Percentiles rank a stretch among this genome's conserved stretches.
phyloP scores from a whole-genome alignment of 2,113 vertebrate genomes.

The Centropus unirufus region DNA sequence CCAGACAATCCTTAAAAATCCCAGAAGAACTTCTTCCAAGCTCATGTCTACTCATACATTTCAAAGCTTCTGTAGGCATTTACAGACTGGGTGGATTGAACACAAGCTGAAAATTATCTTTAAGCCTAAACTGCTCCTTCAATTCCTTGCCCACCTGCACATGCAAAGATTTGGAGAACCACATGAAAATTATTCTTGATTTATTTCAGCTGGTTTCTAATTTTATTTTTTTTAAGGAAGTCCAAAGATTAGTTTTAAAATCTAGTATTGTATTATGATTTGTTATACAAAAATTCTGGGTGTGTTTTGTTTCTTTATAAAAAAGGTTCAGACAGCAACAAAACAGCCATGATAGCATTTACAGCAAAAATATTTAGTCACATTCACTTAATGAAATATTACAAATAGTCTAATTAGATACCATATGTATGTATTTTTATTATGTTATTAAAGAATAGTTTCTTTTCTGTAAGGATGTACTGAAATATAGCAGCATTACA shows the following conservation, averaged over 20 bases:
- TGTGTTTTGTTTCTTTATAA: not conserved
- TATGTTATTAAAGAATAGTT: accelerated
- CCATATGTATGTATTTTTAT: not conserved
- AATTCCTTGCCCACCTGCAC: not conserved
- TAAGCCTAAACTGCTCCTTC: not conserved
- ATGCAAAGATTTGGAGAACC: not conserved
- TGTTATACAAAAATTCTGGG: not conserved
- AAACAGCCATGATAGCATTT: not conserved
- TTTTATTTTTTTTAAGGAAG: not conserved
- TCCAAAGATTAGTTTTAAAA: not conserved
- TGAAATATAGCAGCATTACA: not conserved
- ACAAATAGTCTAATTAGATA: not conserved
- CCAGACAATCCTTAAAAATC: not conserved
- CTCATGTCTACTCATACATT: not conserved
- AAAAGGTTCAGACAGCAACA: not conserved
- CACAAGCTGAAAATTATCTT: not conserved
- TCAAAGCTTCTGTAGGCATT: not conserved
- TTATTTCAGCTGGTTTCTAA: not conserved
- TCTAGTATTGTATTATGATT: not conserved
- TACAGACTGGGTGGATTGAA: not conserved
- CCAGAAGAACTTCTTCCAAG: not conserved
- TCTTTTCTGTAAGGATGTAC: not conserved
- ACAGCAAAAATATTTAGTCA: not conserved
- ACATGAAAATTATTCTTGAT: not conserved
- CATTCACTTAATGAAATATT: not conserved